phyloP scores from a whole-genome alignment of 1,140 invertebrate species.

The Bemisia tabaci region DNA sequence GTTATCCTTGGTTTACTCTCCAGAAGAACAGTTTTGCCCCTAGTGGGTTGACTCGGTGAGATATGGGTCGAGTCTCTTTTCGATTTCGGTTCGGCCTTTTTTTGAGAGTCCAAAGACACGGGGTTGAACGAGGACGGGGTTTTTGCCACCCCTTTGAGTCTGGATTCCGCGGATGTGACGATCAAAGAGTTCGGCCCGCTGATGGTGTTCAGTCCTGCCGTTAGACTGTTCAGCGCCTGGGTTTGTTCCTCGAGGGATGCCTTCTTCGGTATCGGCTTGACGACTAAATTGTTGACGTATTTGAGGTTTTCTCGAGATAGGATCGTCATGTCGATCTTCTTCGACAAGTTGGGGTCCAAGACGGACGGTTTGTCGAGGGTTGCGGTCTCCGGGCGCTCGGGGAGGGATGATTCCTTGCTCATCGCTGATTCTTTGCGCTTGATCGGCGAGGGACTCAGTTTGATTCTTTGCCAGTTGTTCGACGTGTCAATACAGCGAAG shows the following conservation, averaged over 20 bases:
- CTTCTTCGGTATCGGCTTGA: slow-evolving; percentile 21
- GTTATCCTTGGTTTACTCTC: neutral
- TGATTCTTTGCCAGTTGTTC: slow-evolving; percentile 6
- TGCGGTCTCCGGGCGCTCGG: slow-evolving; percentile 37
- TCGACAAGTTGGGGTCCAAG: slow-evolving; percentile 36
- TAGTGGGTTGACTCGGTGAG: neutral
- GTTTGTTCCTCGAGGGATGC: neutral
- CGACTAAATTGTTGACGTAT: slow-evolving; percentile 37
- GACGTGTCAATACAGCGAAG: slow-evolving; percentile 3
- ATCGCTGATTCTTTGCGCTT: neutral
- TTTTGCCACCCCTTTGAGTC: slow-evolving; percentile 4
- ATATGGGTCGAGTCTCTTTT: neutral
- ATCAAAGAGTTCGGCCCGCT: neutral
- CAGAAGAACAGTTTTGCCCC: neutral
- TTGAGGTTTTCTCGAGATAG: slow-evolving; percentile 29
- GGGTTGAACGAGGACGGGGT: neutral
- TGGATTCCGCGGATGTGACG: neutral
- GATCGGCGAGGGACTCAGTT: neutral
- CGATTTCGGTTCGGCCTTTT: slow-evolving; percentile 1
- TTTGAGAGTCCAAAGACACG: neutral
- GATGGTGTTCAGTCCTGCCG: slow-evolving; percentile 11
- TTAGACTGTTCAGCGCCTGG: slow-evolving; percentile 10
- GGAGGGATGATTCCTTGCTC: neutral
- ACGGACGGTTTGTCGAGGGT: slow-evolving; percentile 40
- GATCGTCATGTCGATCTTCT: slow-evolving; percentile 43